phyloP scores from a whole-genome alignment of 2,797 vertebrate genomes.

The Poecilia wingei region DNA sequence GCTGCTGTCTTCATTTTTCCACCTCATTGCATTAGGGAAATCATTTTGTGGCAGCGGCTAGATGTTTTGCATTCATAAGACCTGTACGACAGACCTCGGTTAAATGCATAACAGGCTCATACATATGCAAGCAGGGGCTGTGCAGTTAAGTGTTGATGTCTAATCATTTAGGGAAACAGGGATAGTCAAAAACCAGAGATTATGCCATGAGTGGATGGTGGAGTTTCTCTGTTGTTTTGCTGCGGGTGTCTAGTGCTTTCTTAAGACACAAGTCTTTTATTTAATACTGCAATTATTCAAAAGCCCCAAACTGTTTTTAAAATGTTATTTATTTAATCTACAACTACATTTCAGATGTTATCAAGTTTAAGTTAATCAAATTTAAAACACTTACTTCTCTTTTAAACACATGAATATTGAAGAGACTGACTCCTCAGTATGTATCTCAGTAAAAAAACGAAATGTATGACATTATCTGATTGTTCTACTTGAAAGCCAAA shows the following conservation, averaged over 20 bases:
- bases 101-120: background rate
- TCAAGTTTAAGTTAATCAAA: conserved; percentile 1
- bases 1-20: conserved; percentile 35
- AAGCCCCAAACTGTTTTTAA: background rate
- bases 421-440: background rate
- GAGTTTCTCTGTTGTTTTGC: background rate
- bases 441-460: background rate
- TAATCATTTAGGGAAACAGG: background rate
- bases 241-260: background rate
- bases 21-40: conserved; percentile 32
- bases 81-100: background rate
- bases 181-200: background rate
- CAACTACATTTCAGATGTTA: conserved; percentile 13
- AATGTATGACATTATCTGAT: background rate
- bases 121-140: background rate
- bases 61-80: conserved; percentile 5
- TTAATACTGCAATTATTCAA: background rate
- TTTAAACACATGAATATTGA: conserved; percentile 19
- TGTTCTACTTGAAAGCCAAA: background rate
- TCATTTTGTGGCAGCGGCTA: conserved; percentile 33
- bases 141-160: background rate
- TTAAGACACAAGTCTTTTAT: background rate
- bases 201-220: background rate
- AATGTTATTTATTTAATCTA: background rate
- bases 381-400: conserved; percentile 5